Percentiles rank a stretch among this genome's conserved stretches.
Evolutionary conservation across 2,797 vertebrate species (phyloP).

Genomic region (Florisuga fusca): DNA sequence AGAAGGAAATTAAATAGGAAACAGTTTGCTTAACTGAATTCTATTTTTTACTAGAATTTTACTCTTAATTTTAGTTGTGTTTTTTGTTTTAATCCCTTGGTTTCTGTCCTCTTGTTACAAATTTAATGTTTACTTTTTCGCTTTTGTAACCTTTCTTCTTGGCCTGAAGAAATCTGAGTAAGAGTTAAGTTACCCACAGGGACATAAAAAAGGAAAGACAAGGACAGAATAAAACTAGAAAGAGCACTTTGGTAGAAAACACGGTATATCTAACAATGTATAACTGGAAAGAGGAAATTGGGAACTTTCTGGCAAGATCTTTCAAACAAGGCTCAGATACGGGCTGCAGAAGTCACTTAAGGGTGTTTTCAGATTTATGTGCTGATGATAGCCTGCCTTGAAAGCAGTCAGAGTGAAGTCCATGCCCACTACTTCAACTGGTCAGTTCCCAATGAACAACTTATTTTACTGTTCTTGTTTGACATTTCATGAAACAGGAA

Average conservation of each 20-base stretch:
- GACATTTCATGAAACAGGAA: background rate
- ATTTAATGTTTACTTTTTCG: background rate
- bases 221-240: background rate
- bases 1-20: background rate
- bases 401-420: background rate
- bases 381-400: background rate
- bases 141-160: background rate
- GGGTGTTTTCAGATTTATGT: background rate
- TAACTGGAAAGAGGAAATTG: background rate
- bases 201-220: background rate
- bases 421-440: background rate
- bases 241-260: background rate
- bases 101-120: background rate
- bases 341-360: background rate
- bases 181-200: background rate
- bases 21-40: background rate
- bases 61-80: background rate
- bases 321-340: background rate
- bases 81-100: background rate
- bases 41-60: background rate
- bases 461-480: background rate
- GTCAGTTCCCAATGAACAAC: background rate
- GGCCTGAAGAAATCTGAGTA: background rate
- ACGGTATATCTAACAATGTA: background rate
- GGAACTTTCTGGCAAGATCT: background rate